Conservation (phyloP, 1,140 invertebrate species). For the Argopecten irradians region DNA sequence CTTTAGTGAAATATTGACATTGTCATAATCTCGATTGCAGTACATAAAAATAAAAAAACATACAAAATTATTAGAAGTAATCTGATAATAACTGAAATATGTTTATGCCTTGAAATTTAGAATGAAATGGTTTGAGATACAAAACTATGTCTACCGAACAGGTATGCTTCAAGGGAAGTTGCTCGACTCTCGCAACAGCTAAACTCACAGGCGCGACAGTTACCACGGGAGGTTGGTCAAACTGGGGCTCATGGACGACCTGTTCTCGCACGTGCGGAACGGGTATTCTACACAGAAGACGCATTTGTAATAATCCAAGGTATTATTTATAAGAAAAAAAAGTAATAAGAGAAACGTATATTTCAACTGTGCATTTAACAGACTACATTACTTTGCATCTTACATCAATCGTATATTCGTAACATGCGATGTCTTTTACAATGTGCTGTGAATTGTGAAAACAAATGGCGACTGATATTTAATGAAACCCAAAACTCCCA, state of each 20-base stretch:
- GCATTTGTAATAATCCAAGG: conserved; percentile 46
- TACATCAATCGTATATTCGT: no score
- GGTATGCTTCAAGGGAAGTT: conserved; percentile 40
- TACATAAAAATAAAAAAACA: no score
- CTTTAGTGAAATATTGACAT: no score
- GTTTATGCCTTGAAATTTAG: no score
- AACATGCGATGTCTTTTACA: no score
- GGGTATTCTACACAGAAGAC: conserved; percentile 22
- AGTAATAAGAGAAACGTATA: background rate
- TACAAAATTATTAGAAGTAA: no score
- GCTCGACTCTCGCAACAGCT: conserved; percentile 26
- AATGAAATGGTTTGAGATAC: background rate
- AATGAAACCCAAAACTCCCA: no score
- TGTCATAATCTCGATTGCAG: no score
- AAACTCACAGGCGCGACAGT: background rate
- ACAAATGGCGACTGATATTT: no score
- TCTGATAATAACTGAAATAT: no score
- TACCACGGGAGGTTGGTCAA: conserved; percentile 34
- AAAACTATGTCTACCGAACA: background rate
- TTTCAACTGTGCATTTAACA: background rate
- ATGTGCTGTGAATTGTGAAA: no score
- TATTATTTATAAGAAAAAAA: background rate
- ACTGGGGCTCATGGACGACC: conserved; percentile 38
- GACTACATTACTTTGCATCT: background rate
- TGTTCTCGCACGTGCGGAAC: conserved; percentile 45